A percentile compares a stretch with the other conserved stretches of the same genome.
These are phyloP conservation scores for Polylopha cassiicola DNA, from an alignment of 2,888 invertebrate genomes.

Conservation along the genomic window DNA sequence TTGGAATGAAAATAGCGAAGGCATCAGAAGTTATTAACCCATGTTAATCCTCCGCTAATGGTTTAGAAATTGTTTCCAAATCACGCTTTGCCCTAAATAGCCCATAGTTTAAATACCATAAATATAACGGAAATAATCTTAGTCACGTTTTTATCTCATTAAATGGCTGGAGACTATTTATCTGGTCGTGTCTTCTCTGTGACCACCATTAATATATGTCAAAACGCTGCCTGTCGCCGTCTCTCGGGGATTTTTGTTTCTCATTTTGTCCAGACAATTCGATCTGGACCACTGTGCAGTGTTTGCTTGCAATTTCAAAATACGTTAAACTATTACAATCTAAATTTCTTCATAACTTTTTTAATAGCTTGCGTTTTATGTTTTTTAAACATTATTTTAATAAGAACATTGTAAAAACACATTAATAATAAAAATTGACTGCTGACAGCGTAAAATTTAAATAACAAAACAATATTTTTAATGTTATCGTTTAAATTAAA, in stretches of 20 bases:
- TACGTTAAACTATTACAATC: too few relatives aligned
- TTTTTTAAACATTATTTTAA: slow-evolving; percentile 1
- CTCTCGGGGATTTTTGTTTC: slow-evolving; percentile 38
- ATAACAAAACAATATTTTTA: neutral
- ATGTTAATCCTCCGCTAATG: slow-evolving; percentile 7
- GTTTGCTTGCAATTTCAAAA: neutral
- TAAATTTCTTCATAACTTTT: too few relatives aligned
- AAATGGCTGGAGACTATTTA: slow-evolving; percentile 59
- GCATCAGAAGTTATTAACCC: too few relatives aligned
- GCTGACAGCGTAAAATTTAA: slow-evolving; percentile 12
- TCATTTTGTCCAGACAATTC: slow-evolving; percentile 41
- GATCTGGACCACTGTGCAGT: slow-evolving; percentile 40
- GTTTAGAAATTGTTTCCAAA: slow-evolving; percentile 10
- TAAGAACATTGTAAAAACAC: slow-evolving; percentile 8
- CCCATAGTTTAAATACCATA: slow-evolving; percentile 42
- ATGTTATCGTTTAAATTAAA: slow-evolving; percentile 17
- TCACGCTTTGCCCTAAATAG: slow-evolving; percentile 21
- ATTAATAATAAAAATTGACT: slow-evolving; percentile 15
- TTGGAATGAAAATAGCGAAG: too few relatives aligned
- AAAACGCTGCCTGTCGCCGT: slow-evolving; percentile 34
- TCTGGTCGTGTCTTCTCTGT: slow-evolving; percentile 52
- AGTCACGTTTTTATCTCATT: slow-evolving; percentile 70
- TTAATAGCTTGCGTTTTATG: too few relatives aligned
- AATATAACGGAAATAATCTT: slow-evolving; percentile 43
- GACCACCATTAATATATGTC: slow-evolving; percentile 64